Evolutionary conservation across 2,888 invertebrate species (phyloP), one percentile per base, ranked within the genome.

Genomic region (Drosophila falleni): DNA sequence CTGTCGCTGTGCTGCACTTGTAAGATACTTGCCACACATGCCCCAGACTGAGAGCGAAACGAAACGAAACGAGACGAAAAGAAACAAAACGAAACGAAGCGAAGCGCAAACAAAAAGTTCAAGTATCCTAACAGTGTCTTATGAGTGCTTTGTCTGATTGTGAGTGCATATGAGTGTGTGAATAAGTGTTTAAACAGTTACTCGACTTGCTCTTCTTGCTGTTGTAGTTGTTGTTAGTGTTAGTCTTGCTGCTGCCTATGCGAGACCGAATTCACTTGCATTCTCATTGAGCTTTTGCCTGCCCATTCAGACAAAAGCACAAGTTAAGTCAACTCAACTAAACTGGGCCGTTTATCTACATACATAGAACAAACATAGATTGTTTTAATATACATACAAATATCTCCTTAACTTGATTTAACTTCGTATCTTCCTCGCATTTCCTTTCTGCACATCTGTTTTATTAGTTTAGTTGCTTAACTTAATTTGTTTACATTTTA

Each of bases 121-220:
- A 74, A 87, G 86, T 66, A 81, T 71, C 83, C 80, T 47, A 74
- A 75, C 86, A 82, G 71, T 76, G 71, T 76, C 80, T 75, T 76
- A 75, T 80, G 80, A 80, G 80, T 76, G 76, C 71, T 76, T 75
- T 80, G 64, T 80, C 76, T 76, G 77, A 80, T 80, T 76, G 76
- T 74, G 69, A 63, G 76, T 61, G 51, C 31, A 50, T 47, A 47
- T 49, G 66, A 35, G 72, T 74, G 64, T 67, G 79, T 73, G 72
- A 50, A 62, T 80, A 70, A 80, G 76, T 75, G 76, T 76, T 76
- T 76, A 80, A 76, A 76, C 61, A 80, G 71, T 80, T 75, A 76
- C 77, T 62, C 47, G 39, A 31, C 59, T 47, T 53, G 65, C 73
- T 63, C 42, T 42, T 63, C 42, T 59, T 54, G 47, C 54, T 44